Conservation (phyloP, 2,113 vertebrate genomes). For the Psophia crepitans region DNA sequence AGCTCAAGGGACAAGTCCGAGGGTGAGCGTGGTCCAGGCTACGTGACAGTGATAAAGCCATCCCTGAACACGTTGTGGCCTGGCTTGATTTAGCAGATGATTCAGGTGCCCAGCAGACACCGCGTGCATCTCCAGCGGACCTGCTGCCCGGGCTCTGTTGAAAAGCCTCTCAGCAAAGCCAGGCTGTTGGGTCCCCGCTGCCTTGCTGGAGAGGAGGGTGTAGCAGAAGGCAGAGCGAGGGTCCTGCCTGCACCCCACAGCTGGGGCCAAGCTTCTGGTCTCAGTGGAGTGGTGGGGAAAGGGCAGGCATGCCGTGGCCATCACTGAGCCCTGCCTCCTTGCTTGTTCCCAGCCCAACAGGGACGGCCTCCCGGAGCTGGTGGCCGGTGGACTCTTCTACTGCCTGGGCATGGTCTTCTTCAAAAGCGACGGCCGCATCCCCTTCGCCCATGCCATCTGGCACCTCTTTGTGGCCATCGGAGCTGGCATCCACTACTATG, state of each 20-base stretch:
- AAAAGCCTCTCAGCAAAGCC: neutral
- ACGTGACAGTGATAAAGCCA: neutral
- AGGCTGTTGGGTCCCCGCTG: neutral
- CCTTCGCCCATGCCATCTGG: conserved; percentile 96
- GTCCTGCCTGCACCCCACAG: neutral
- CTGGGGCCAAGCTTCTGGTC: neutral
- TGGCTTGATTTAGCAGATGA: neutral
- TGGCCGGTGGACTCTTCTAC: conserved; percentile 85
- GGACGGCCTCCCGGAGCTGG: conserved; percentile 87
- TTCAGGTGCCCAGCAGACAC: neutral
- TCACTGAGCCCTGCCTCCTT: neutral
- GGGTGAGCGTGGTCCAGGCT: neutral
- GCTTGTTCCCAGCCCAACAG: conserved; percentile 80
- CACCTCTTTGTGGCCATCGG: conserved; percentile 91
- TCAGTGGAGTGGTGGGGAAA: neutral
- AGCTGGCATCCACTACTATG: conserved; percentile 89
- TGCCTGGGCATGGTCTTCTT: conserved; percentile 90
- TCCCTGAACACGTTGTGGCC: accelerated
- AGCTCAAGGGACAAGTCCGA: accelerated
- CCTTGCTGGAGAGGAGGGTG: neutral
- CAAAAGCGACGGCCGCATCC: conserved; percentile 90
- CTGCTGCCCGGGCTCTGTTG: accelerated
- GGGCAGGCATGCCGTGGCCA: accelerated
- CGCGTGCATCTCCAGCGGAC: accelerated
- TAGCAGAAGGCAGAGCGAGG: neutral